Evolutionary conservation across 2,113 vertebrate species (phyloP), one percentile per base, ranked within the genome.

Genomic region (human): DNA sequence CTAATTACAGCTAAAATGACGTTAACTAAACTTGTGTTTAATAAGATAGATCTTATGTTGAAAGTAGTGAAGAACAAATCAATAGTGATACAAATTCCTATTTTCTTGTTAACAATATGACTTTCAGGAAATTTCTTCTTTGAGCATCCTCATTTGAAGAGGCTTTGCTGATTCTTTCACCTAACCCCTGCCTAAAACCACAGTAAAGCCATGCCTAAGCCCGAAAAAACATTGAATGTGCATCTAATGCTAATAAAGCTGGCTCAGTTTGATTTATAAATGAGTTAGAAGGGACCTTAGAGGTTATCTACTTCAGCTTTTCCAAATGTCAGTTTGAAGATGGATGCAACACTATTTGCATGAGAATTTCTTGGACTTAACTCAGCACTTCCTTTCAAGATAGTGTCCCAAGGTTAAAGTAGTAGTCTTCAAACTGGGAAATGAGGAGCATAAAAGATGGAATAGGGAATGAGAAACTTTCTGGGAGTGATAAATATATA

Each of bases 1-100:
- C 68, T n/a, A 94, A 5, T 82, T 80, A 94, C 2, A 79, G 35
- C 61, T 96, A 76, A 57, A 76, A 75, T 52, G 17, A 32, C 32
- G 2, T 59, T 59, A 83, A 76, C 48, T 38, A 73, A 2, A 73
- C 17, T 90, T 55, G 66, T 9, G 40, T 90, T 94, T 84, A 70
- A 78, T 70, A 57, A 94, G 52, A 1, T 70, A 83, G 38, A 11
- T 38, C 52, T 83, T 95, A 61, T 9, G 23, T 23, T 81, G 64
- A 85, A 92, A 93, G 70, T 2, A 72, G 66, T 75, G 43, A 95
- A 85, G 32, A 81, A 92, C 22, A 84, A 92, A 82, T n/a, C 43
- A 84, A 83, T 27, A 50, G 16, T 86, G 30, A 83, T 3, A 76
- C 52, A 89, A 92, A 93, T 38, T 68, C n/a, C 73, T 48, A 76